These are phyloP conservation scores for Ceyx erithaca DNA, from an alignment of 2,797 vertebrate genomes.

Conservation along the genomic window DNA sequence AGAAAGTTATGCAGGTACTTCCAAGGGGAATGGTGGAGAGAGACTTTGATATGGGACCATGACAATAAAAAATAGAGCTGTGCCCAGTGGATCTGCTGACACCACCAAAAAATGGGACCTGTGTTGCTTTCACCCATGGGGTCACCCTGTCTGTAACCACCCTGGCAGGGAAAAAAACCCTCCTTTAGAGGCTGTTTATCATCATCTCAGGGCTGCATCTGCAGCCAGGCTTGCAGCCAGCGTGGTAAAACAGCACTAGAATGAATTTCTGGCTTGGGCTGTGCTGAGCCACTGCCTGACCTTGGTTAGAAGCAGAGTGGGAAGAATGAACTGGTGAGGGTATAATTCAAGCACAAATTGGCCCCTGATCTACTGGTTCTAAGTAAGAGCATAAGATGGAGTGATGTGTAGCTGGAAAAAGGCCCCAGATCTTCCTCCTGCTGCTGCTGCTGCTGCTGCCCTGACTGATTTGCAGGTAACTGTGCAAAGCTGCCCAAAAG, in stretches of 20 bases:
- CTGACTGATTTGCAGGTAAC: background rate
- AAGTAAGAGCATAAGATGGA: background rate
- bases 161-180: background rate
- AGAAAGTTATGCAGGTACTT: slow-evolving; percentile 92
- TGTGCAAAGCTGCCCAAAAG: background rate
- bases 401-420: background rate
- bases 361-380: background rate
- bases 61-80: background rate
- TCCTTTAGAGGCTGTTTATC: background rate
- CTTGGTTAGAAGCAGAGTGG: background rate
- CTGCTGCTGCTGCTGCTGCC: background rate
- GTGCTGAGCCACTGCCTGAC: background rate
- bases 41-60: background rate
- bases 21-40: background rate
- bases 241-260: background rate
- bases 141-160: background rate
- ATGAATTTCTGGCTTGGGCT: background rate
- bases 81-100: background rate
- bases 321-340: background rate
- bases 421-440: background rate
- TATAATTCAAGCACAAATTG: background rate
- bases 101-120: background rate
- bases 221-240: background rate
- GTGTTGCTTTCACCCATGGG: background rate
- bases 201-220: background rate